Evolutionary conservation across 2,113 vertebrate species (phyloP).

Genomic region (Podiceps cristatus): DNA sequence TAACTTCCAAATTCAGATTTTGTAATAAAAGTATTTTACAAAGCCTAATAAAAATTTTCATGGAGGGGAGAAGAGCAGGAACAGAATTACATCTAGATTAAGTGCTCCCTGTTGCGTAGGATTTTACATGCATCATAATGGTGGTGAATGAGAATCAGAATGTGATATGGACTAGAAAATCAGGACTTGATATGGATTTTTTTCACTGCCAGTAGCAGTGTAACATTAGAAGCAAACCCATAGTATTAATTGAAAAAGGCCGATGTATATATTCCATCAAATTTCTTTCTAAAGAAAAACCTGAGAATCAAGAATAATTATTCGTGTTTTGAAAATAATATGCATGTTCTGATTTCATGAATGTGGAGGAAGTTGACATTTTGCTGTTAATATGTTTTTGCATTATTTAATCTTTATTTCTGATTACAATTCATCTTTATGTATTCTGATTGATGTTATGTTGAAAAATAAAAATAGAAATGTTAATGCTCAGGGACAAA

Average conservation of each 20-base stretch:
- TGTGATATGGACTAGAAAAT: neutral
- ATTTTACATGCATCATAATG: neutral
- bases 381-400: neutral
- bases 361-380: neutral
- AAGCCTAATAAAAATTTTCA: neutral
- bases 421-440: neutral
- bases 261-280: neutral
- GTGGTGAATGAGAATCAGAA: neutral
- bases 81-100: neutral
- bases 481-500: neutral
- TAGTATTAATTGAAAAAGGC: neutral
- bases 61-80: neutral
- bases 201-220: neutral
- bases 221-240: neutral
- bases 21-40: neutral
- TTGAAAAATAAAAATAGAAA: neutral
- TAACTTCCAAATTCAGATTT: neutral
- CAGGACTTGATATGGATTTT: neutral
- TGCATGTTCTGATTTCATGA: neutral
- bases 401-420: conserved; percentile 5
- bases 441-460: neutral
- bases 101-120: neutral
- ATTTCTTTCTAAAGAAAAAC: neutral
- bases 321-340: neutral
- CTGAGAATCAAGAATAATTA: neutral